Percentiles rank a stretch among this genome's conserved stretches.
phyloP scores from a whole-genome alignment of 2,888 invertebrate species.

The Schizaphis graminum region DNA sequence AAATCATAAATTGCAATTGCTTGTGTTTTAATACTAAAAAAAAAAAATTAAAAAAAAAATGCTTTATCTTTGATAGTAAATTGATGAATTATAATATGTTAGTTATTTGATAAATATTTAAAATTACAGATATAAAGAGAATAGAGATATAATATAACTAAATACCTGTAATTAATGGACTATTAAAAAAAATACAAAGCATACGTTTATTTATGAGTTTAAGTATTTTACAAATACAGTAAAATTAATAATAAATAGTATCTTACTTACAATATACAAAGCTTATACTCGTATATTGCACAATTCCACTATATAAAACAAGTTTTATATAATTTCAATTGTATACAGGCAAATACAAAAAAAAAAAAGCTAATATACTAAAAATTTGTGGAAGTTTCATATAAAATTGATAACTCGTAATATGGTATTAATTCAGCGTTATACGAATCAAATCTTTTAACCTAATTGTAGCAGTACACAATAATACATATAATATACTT shows the following conservation, averaged over 20 bases:
- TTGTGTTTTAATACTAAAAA: background rate
- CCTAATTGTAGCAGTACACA: background rate
- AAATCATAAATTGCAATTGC: background rate
- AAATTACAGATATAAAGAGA: background rate
- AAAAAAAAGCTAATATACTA: background rate
- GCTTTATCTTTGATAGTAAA: background rate
- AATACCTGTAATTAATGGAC: background rate
- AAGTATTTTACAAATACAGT: too few relatives aligned
- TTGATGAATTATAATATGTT: background rate
- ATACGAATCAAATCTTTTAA: constrained; percentile 6
- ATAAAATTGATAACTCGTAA: constrained; percentile 4
- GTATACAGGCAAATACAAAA: background rate
- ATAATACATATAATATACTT: background rate
- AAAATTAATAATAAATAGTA: too few relatives aligned
- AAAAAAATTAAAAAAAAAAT: background rate
- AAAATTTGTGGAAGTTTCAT: background rate
- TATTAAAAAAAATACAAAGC: background rate
- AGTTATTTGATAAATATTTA: background rate
- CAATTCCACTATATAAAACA: background rate
- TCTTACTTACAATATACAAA: too few relatives aligned
- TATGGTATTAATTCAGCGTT: background rate
- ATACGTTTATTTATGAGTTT: background rate
- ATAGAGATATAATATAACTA: background rate
- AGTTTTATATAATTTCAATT: background rate
- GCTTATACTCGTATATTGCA: too few relatives aligned